Base-by-base conservation (phyloP, 2,888 invertebrate genomes). In the Netelia inedita region DNA sequence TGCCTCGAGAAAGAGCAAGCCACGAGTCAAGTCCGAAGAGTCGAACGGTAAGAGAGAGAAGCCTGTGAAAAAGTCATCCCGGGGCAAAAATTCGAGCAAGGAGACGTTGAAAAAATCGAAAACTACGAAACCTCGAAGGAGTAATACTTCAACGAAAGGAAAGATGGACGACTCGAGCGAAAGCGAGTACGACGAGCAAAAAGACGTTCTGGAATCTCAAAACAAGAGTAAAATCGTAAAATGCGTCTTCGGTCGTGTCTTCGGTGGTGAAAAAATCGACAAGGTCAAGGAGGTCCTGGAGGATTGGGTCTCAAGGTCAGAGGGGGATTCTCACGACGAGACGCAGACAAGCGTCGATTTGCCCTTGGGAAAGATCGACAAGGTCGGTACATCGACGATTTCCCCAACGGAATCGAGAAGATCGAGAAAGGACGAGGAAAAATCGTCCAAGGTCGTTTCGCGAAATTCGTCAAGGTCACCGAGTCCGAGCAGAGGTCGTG, bases 201-300 rank as follows among this genome's bases (percentile, higher is more conserved):
- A 85, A 6, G 89, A 89, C 10, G 88, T 85, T 5, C 78, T 61
- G 3, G 88, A 87, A 41, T 86, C 88, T 0, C 89, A 88, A 61
- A 92, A 89, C 63, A 94, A 94, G 61, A 91, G 87, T 35, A 93
- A 93, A 65, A 93, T 93, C 6, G 93, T 93, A 0, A 91, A 92
- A 19, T 92, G 92, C 53, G 93, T 93, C 0, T 94, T 94, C 23
- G 93, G 92, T 0, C 89, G 93, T 16, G 93, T 91, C 0, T 92
- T 93, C 28, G 90, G 88, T 0, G 89, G 91, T 11, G 93, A 93
- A 28, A 93, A 93, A 35, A 68, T 87, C 0, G 92, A 93, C 57
- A 92, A 93, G 68, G 92, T 92, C 0, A 92, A 91, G 35, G 93
- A 93, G 35, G 93, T 93, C 0, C 66, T 93, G 21, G 92, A 93